These are phyloP conservation scores for Blera fallax DNA, from an alignment of 2,888 invertebrate genomes.

Conservation along the genomic window DNA sequence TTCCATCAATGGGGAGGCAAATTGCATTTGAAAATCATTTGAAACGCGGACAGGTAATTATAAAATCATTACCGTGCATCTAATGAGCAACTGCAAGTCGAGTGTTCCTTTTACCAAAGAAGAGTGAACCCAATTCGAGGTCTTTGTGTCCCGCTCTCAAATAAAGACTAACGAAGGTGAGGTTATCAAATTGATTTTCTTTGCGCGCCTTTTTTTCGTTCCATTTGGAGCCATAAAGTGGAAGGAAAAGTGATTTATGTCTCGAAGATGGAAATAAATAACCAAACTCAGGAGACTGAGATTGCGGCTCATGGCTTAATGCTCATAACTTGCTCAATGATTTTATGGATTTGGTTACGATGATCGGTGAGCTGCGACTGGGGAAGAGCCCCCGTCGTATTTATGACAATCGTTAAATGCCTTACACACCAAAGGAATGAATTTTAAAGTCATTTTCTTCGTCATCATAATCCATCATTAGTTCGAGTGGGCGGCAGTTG, in stretches of 20 bases:
- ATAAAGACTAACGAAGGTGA: background rate
- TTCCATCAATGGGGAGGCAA: conserved; percentile 57
- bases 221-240: background rate
- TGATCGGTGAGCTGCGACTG: background rate
- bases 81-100: conserved; percentile 30
- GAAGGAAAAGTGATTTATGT: conserved; percentile 43
- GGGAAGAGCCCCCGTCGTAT: conserved; percentile 25
- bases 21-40: conserved; percentile 59
- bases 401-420: conserved; percentile 53
- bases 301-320: background rate
- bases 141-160: background rate
- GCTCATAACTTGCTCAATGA: background rate
- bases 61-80: conserved; percentile 58
- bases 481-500: conserved; percentile 10
- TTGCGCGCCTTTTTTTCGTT: background rate
- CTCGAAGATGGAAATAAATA: background rate
- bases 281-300: background rate
- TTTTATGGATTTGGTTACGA: background rate
- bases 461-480: conserved; percentile 48
- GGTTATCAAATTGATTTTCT: conserved; percentile 25
- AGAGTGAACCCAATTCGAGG: background rate
- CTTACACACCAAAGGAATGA: conserved; percentile 4
- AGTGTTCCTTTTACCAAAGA: background rate
- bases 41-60: conserved; percentile 50
- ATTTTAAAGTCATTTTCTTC: conserved; percentile 30